Base-by-base conservation (phyloP, 1,140 invertebrate genomes). In the Euborellia annulipes region DNA sequence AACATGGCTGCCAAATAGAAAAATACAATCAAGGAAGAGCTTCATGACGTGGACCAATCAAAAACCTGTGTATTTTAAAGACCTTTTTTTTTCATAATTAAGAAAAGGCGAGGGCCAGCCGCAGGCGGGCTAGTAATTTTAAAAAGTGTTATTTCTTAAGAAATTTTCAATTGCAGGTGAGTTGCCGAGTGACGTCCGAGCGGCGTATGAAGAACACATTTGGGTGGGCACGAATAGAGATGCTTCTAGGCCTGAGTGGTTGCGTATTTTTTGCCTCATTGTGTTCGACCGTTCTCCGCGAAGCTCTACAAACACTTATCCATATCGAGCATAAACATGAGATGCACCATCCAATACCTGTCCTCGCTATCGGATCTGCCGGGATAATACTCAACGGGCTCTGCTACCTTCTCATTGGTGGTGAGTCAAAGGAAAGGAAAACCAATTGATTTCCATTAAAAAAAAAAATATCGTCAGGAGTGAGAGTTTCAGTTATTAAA, bases 191-290 rank as follows among this genome's bases (percentile, higher is more conserved):
- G 23, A 27, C 61, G 32, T 62, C 65, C 9, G 78, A 85, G 48
- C 72, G 71, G 18, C 72, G 73, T 45, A 67, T 90, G 46, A 77
- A 78, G 36, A 90, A 90, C 59, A 93, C 87, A 0, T 93, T 93
- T 51, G 88, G 88, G 1, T 93, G 87, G 86, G 83, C 85, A 1
- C 71, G 88, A 42, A 81, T 90, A 20, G 85, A 91, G 54, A 79
- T 92, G 1, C 62, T 90, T 3, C 81, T 78, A 36, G 79, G 82
- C 66, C 63, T 88, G 9, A 75, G 80, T n/a, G 84, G 82, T 32
- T 85, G 79, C 57, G 78, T 88, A 13, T 82, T 91, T 48, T 68
- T 91, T 44, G 75, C 77, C 1, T 88, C 88, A 0, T 73, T 91
- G 22, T 82, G 82, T 37, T 85, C 91, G 53, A 85, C 85, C 0